Percentiles rank a stretch among this genome's conserved stretches.
Evolutionary conservation across 2,888 invertebrate species (phyloP).

Genomic region (Teleogryllus oceanicus): DNA sequence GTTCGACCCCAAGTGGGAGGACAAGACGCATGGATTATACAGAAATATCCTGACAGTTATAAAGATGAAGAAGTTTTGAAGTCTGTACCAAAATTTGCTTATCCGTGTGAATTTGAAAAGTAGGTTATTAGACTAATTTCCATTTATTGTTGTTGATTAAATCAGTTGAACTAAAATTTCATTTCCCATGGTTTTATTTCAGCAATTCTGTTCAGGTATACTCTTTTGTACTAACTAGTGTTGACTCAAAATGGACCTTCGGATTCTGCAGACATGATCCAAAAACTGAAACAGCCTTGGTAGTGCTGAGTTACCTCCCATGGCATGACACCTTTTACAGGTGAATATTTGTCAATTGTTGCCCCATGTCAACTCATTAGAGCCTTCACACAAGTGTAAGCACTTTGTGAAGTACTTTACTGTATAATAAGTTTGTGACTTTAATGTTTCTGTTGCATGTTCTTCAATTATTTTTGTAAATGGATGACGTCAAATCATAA

Average conservation of each 20-base stretch:
- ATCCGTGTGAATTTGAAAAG: conserved; percentile 78
- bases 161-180: too few relatives aligned
- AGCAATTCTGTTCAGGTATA: conserved; percentile 88
- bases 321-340: conserved; percentile 97
- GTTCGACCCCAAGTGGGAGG: conserved; percentile 60
- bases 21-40: conserved; percentile 68
- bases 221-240: conserved; percentile 93
- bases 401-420: too few relatives aligned
- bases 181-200: conserved; percentile 37
- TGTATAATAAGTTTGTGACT: too few relatives aligned
- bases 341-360: conserved; percentile 45
- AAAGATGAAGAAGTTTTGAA: conserved; percentile 80
- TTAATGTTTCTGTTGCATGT: too few relatives aligned
- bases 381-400: too few relatives aligned
- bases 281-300: conserved; percentile 78
- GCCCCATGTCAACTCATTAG: too few relatives aligned
- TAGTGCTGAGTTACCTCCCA: conserved; percentile 83
- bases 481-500: neutral
- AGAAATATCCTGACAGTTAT: conserved; percentile 80
- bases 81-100: conserved; percentile 87
- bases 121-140: conserved; percentile 48
- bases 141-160: too few relatives aligned
- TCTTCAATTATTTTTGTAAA: neutral
- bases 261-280: conserved; percentile 96
- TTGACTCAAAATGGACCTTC: conserved; percentile 94